Evolutionary conservation across 64 coral and sea anemone genomes (phyloP), one percentile per base, ranked within the genome.

Genomic region (Pocillopora verrucosa): DNA sequence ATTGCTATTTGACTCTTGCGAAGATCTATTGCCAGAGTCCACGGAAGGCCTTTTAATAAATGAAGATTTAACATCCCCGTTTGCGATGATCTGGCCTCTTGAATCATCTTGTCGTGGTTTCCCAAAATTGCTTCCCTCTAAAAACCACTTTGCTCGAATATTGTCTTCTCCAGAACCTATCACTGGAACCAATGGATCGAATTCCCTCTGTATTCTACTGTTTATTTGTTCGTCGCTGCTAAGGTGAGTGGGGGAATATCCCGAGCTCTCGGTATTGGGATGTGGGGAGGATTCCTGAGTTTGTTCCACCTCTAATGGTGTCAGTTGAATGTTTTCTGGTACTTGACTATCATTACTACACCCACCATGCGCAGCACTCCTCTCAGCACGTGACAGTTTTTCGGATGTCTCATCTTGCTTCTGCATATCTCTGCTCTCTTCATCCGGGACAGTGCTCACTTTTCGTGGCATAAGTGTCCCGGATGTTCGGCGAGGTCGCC

Each of bases 81-180:
- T 85, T 0, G 57, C 36, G 20, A 72, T 72, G 11, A 58, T 13
- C 16, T 3, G 10, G 2, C 22, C 67, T 70, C 22, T 9, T 25
- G 82, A 11, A n/a, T 65, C 20, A 22, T 72, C 56, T 70, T 72
- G 63, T 24, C 13, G 69, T 25, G 11, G 22, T 4, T 72, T 65
- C 5, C 4, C 10, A 58, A 22, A 85, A 22, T 22, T 72, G 5
- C 0, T 70, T 5, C 38, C 82, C 70, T 57, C 16, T 56, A 57
- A 12, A 72, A 85, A 85, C 82, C 63, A 85, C 36, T 85, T 85
- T 57, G 82, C 2, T 56, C 82, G 82, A 24, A 72, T 65, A 72
- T 72, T 25, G 3, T 57, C 64, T 58, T 72, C 70, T 85, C 30
- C 17, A 45, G 68, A 56, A 72, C 34, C 9, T 26, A 0, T 63